phyloP scores from a whole-genome alignment of 2,797 vertebrate genomes.

The Anisognathus igniventris region DNA sequence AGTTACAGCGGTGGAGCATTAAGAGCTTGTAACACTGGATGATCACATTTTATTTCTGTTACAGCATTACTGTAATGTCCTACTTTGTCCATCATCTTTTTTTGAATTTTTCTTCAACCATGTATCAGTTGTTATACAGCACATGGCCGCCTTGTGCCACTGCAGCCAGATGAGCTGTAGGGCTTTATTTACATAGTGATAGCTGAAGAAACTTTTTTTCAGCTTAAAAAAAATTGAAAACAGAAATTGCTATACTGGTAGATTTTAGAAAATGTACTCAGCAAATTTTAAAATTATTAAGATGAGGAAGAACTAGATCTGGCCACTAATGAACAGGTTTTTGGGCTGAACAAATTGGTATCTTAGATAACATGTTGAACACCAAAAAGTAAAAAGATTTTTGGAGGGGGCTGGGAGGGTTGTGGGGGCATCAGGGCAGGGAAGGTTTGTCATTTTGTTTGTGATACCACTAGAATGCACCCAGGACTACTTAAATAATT shows the following conservation, averaged over 20 bases:
- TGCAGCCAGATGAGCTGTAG: background rate
- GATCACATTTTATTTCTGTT: background rate
- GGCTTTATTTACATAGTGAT: background rate
- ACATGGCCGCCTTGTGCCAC: background rate
- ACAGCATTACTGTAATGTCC: background rate
- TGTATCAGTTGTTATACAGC: fast-evolving
- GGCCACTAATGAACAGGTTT: background rate
- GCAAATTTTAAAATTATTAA: background rate
- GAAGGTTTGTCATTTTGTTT: background rate
- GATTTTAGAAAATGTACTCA: background rate
- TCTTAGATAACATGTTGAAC: background rate
- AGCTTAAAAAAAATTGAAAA: background rate
- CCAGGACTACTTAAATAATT: background rate
- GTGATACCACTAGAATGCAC: background rate
- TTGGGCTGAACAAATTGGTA: background rate
- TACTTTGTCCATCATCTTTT: background rate
- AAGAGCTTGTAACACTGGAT: background rate
- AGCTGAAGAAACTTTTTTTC: background rate
- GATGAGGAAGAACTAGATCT: background rate
- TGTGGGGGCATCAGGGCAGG: fast-evolving
- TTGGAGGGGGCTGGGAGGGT: fast-evolving
- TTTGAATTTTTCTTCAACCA: background rate
- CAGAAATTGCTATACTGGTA: background rate
- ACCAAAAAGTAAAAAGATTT: background rate
- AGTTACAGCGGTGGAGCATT: background rate